Evolutionary conservation across 2,113 vertebrate species (phyloP).

Genomic region (Ictidomys tridecemlineatus): DNA sequence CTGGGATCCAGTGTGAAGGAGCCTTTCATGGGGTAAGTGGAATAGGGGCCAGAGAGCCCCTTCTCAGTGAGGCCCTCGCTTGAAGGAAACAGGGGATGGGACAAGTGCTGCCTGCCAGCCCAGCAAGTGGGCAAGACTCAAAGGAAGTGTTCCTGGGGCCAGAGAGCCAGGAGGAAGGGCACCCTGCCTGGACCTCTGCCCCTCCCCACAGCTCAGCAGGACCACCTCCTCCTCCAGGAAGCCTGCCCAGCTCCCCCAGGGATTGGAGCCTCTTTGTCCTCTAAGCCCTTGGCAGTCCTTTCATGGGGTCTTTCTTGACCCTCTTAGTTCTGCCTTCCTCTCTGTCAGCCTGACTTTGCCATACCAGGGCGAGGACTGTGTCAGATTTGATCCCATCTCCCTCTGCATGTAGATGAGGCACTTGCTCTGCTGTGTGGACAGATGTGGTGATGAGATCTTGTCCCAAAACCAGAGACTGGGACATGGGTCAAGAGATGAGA

Average conservation of each 20-base stretch:
- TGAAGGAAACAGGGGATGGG: not conserved
- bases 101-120: not conserved
- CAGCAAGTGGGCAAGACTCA: not conserved
- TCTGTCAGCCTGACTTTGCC: not conserved
- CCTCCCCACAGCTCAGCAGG: not conserved
- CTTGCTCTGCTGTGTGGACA: not conserved
- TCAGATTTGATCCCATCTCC: not conserved
- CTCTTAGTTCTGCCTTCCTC: not conserved
- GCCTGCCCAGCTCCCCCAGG: not conserved
- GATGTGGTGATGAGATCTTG: not conserved
- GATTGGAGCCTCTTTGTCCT: not conserved
- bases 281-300: not conserved
- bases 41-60: not conserved
- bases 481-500: not conserved
- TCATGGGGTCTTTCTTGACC: not conserved
- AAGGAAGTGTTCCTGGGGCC: not conserved
- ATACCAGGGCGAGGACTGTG: not conserved
- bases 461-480: not conserved
- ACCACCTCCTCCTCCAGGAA: conserved; percentile 24
- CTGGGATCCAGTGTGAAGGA: not conserved
- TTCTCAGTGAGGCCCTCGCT: not conserved
- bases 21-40: not conserved
- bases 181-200: not conserved
- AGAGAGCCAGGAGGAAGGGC: not conserved
- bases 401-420: rapidly evolving